Percentiles rank a stretch among this genome's conserved stretches.
phyloP scores from a whole-genome alignment of 2,113 vertebrate genomes.

The Uria aalge region DNA sequence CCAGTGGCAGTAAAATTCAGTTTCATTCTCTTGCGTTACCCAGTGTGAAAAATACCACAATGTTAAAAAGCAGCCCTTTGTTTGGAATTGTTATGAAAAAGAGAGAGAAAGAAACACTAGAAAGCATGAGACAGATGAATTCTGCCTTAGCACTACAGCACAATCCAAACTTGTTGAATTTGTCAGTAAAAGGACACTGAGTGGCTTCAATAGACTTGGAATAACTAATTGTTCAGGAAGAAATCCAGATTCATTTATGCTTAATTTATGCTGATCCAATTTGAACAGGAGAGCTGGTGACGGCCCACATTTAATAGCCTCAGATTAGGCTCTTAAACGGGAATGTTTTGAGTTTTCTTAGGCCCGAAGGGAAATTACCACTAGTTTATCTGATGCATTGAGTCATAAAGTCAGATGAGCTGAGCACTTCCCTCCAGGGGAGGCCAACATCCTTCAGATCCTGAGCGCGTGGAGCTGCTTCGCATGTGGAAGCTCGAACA shows the following conservation, averaged over 20 bases:
- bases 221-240: background rate
- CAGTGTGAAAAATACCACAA: background rate
- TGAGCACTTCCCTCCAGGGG: background rate
- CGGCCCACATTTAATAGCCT: background rate
- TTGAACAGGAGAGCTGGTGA: background rate
- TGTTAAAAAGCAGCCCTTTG: background rate
- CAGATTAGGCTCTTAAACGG: background rate
- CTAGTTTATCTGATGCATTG: background rate
- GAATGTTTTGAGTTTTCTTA: background rate
- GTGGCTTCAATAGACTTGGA: background rate
- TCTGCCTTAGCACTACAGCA: background rate
- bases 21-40: background rate
- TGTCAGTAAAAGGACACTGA: background rate
- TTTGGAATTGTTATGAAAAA: background rate
- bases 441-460: background rate
- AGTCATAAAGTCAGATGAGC: background rate
- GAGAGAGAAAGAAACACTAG: background rate
- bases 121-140: background rate
- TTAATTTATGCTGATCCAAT: slow-evolving; percentile 9
- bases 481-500: background rate
- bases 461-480: background rate
- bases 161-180: background rate
- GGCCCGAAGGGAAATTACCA: background rate
- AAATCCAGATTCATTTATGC: slow-evolving; percentile 5
- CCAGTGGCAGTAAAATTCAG: slow-evolving; percentile 4